Conservation (phyloP, 2,797 vertebrate species). For the Alca torda region DNA sequence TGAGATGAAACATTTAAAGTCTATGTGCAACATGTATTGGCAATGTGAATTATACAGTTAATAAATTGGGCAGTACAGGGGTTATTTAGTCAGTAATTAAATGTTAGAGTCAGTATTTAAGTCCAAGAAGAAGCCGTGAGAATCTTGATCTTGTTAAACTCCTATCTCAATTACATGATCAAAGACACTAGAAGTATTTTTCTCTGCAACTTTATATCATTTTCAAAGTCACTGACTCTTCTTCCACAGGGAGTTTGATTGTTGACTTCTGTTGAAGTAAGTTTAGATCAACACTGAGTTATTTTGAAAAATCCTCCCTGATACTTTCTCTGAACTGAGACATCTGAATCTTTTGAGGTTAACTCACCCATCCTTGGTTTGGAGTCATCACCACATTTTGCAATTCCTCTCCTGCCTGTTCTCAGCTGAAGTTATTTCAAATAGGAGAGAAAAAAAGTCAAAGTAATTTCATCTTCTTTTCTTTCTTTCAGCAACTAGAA, state of each 20-base stretch:
- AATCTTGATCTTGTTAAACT: constrained; percentile 55
- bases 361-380: background rate
- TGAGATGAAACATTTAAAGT: background rate
- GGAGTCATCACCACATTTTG: background rate
- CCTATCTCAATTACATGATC: constrained; percentile 40
- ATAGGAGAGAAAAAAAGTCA: background rate
- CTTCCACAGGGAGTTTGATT: constrained; percentile 52
- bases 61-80: constrained; percentile 10
- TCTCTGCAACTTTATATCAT: constrained; percentile 5
- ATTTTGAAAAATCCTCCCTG: constrained; percentile 46
- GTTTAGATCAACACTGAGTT: constrained; percentile 51
- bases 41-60: constrained; percentile 34
- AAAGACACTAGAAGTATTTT: constrained; percentile 50
- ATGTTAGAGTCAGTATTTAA: constrained; percentile 51
- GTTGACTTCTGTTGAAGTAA: constrained; percentile 46
- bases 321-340: constrained; percentile 16
- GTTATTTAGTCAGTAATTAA: constrained; percentile 53
- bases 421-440: background rate
- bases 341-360: constrained; percentile 1
- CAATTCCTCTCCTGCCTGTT: background rate
- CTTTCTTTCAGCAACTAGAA: background rate
- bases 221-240: constrained; percentile 62
- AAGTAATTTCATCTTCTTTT: background rate
- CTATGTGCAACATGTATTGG: background rate
- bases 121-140: constrained; percentile 45